These are phyloP conservation scores for Syrista parreyssii DNA, from an alignment of 2,888 invertebrate species.

Conservation along the genomic window DNA sequence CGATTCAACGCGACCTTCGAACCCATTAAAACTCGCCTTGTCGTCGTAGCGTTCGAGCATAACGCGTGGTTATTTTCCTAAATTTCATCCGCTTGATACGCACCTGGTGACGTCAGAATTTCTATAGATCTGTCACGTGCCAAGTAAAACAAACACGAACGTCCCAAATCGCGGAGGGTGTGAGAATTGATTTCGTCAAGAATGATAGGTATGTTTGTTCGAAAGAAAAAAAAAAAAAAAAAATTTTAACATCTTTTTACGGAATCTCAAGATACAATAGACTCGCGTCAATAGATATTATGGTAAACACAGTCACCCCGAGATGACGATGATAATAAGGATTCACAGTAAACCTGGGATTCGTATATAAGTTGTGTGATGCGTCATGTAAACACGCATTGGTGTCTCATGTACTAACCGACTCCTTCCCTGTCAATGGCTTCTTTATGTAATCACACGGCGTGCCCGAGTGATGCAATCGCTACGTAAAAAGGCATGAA, in stretches of 20 bases:
- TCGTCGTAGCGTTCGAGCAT: background rate
- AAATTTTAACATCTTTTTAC: background rate
- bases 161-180: background rate
- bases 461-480: background rate
- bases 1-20: background rate
- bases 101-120: background rate
- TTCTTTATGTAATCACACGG: slow-evolving; percentile 3
- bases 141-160: background rate
- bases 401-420: background rate
- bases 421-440: slow-evolving; percentile 2
- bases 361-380: background rate
- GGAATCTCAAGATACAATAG: background rate
- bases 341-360: background rate
- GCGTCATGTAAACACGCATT: background rate
- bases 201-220: background rate
- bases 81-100: background rate
- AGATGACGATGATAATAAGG: background rate
- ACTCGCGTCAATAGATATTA: background rate
- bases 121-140: background rate
- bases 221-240: background rate
- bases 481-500: background rate
- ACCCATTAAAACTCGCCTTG: background rate
- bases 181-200: background rate
- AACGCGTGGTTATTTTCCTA: background rate
- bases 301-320: background rate